phyloP scores from a whole-genome alignment of 1,140 invertebrate species.

The Trichonephila clavata region DNA sequence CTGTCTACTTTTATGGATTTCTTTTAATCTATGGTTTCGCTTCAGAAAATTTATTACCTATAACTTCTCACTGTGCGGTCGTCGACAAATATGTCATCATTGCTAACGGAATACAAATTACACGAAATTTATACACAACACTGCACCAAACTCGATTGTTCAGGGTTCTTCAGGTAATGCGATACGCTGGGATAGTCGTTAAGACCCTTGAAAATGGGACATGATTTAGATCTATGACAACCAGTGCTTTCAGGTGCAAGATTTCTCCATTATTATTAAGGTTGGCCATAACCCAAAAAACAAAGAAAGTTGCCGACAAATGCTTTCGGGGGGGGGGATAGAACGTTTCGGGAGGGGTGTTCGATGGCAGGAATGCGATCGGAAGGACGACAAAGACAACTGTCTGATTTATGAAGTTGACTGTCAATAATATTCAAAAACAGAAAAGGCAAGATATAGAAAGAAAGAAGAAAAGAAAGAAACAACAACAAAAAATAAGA shows the following conservation, averaged over 20 bases:
- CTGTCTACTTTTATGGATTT: neutral
- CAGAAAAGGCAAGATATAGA: neutral
- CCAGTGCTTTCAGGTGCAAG: neutral
- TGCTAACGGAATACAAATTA: neutral
- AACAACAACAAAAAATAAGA: neutral
- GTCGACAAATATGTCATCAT: neutral
- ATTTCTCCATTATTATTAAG: constrained; percentile 21
- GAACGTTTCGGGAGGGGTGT: neutral
- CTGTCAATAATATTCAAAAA: constrained; percentile 75
- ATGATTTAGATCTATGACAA: constrained; percentile 35
- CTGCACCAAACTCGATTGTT: constrained; percentile 1
- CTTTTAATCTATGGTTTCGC: neutral
- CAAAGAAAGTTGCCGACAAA: constrained; percentile 23
- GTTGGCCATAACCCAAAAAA: neutral
- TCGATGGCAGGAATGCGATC: constrained; percentile 59
- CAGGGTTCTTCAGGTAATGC: neutral
- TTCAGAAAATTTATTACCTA: neutral
- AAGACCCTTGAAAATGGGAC: neutral
- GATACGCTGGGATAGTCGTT: neutral
- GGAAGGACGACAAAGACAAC: constrained; percentile 65
- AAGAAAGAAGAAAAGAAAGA: neutral
- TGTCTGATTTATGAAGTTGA: constrained; percentile 71
- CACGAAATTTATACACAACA: neutral
- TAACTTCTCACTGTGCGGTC: neutral
- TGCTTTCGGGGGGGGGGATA: neutral